A percentile compares a stretch with the other conserved stretches of the same genome.
Conservation (phyloP, 30 jellyfish, hydroid and myxozoan species). For the Aurelia sp. region DNA sequence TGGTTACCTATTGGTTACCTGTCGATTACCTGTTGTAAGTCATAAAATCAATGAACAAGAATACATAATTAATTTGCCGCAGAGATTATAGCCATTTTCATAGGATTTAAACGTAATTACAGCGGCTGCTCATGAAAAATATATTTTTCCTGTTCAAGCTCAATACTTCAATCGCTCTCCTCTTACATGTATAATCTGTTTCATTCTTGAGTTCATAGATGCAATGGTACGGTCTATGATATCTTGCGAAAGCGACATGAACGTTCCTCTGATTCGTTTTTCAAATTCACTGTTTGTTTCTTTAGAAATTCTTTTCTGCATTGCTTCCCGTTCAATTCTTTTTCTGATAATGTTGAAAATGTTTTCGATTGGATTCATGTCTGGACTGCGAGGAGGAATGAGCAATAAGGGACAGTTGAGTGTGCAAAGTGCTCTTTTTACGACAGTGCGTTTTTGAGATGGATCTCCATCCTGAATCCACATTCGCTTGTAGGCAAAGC, state of each 20-base stretch:
- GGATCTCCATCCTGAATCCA: conserved; percentile 49
- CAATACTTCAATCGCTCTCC: conserved; percentile 16
- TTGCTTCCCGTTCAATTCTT: conserved; percentile 6
- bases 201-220: conserved; percentile 32
- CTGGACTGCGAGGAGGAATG: conserved; percentile 44
- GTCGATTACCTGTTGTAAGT: too few relatives aligned
- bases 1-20: too few relatives aligned
- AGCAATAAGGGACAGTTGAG: conserved; percentile 18
- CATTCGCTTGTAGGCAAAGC: conserved; percentile 49
- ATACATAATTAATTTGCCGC: neutral
- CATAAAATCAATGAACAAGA: neutral
- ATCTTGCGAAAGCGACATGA: conserved; percentile 2
- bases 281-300: conserved; percentile 20
- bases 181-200: neutral
- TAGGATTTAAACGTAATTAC: neutral
- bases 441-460: conserved; percentile 29
- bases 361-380: conserved; percentile 28
- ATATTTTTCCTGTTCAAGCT: neutral
- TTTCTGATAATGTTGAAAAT: conserved; percentile 8
- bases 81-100: conserved; percentile 1
- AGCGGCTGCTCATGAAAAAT: neutral
- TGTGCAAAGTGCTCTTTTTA: conserved; percentile 1
- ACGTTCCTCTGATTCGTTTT: conserved; percentile 1
- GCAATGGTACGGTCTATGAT: conserved; percentile 11
- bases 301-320: neutral